Percentiles rank a stretch among this genome's conserved stretches.
Evolutionary conservation across 2,888 invertebrate species (phyloP).

Genomic region (Cephonodes hylas): DNA sequence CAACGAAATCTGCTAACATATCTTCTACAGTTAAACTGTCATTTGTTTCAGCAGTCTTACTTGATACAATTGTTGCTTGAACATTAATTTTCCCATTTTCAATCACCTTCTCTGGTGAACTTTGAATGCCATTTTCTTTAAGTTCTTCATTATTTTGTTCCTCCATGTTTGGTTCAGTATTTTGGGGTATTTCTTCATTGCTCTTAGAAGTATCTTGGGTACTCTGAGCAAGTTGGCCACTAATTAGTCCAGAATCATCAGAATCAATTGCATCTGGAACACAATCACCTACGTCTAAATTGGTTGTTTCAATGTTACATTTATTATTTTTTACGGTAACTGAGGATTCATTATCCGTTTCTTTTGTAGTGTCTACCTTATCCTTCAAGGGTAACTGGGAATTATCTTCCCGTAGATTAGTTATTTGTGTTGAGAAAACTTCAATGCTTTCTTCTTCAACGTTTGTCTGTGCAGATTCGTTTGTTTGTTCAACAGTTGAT

Average conservation of each 20-base stretch:
- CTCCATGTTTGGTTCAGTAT: constrained; percentile 21
- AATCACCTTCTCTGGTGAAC: constrained; percentile 26
- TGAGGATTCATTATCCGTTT: constrained; percentile 11
- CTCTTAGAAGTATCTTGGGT: constrained; percentile 48
- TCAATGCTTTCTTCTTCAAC: constrained; percentile 15
- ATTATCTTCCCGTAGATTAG: not conserved
- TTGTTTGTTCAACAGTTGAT: not conserved
- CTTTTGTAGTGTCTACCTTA: constrained; percentile 11
- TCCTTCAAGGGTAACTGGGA: not conserved
- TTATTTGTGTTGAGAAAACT: not conserved
- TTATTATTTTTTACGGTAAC: constrained; percentile 19
- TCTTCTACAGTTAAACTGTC: constrained; percentile 55
- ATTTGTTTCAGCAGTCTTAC: constrained; percentile 24
- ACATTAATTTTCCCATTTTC: constrained; percentile 29
- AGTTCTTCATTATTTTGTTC: constrained; percentile 26
- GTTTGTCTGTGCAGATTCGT: not conserved
- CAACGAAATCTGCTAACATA: constrained; percentile 75
- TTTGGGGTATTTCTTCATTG: constrained; percentile 16
- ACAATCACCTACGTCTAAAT: constrained; percentile 60
- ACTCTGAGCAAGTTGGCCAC: constrained; percentile 53
- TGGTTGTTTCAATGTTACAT: constrained; percentile 39
- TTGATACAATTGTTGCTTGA: constrained; percentile 21
- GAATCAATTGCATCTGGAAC: constrained; percentile 66
- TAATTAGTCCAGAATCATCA: constrained; percentile 69
- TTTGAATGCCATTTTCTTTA: constrained; percentile 46